A percentile compares a stretch with the other conserved stretches of the same genome.
These are phyloP conservation scores for Chelmon rostratus DNA, from an alignment of 2,797 vertebrate genomes.

Conservation along the genomic window DNA sequence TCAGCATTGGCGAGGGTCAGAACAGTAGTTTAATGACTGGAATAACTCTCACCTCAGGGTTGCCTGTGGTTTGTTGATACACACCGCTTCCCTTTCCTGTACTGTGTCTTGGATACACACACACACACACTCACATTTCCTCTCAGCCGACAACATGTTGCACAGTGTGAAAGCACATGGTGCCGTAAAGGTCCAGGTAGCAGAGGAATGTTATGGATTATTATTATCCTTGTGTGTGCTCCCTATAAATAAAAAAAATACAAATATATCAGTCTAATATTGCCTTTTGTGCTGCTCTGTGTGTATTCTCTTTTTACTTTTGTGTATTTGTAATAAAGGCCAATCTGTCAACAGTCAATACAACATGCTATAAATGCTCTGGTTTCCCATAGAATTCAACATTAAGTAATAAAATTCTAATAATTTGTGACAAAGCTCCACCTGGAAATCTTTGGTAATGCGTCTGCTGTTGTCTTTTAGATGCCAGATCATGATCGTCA, in stretches of 20 bases:
- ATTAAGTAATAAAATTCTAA: neutral
- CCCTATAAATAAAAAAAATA: neutral
- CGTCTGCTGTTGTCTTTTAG: neutral
- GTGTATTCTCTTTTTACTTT: neutral
- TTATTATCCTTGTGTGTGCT: too few relatives aligned
- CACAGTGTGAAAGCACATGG: too few relatives aligned
- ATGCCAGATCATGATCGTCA: neutral
- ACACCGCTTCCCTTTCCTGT: conserved; percentile 74
- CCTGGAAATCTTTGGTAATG: neutral
- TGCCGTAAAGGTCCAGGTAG: too few relatives aligned
- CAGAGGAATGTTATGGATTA: too few relatives aligned
- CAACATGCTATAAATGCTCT: too few relatives aligned
- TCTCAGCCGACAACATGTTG: neutral
- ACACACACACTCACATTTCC: conserved; percentile 35
- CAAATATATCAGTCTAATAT: neutral
- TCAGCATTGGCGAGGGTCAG: conserved; percentile 5
- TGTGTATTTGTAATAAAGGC: neutral
- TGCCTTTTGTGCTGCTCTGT: too few relatives aligned
- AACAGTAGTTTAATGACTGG: conserved; percentile 42
- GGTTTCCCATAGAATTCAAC: too few relatives aligned
- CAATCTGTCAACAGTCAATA: too few relatives aligned
- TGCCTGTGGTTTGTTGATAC: conserved; percentile 54
- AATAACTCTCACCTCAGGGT: conserved; percentile 31
- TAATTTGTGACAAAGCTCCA: neutral
- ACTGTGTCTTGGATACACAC: neutral